Evolutionary conservation across 2,113 vertebrate species (phyloP), one percentile per base, ranked within the genome.

Genomic region (Oncorhynchus kisutch): DNA sequence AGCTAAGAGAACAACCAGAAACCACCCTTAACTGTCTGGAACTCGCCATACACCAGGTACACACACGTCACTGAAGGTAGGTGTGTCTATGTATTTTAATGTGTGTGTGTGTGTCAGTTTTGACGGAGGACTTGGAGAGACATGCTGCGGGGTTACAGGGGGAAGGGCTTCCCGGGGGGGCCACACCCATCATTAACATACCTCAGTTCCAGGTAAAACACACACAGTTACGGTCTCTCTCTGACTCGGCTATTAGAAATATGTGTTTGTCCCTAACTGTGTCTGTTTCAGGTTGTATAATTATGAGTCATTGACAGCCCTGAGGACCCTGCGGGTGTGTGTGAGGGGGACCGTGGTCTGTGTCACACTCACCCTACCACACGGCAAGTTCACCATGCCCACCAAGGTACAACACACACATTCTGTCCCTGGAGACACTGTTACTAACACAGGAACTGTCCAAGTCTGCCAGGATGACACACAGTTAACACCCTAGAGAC

Each of bases 41-140:
- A 27, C 78, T 98, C 85, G 97, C 98, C 51, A 90, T 99, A 88
- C 97, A 99, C 85, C 97, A 99, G 95, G 98, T 98, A 83, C 14
- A 65, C 60, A 74, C 12, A 29, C 60, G 1, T 29, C 16, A 68
- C 27, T 68, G 16, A 34, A 34, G 16, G 27, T 68, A 45, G 14
- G 12, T 70, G n/a, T 70, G n/a, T 70, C 20, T 70, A 45, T 51
- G 69, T 51, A 34, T 69, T 31, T 48, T 20, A 39, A 34, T 69
- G 45, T 70, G 69, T 49, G n/a, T 70, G 68, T 70, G 54, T 62
- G 71, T 22, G 0, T 79, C 75, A 99, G 97, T 99, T 59, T 88
- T 99, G 84, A 98, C 97, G 6, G 89, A 92, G 81, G 98, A 99
- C 90, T 93, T 99, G 5, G 96, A 99, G 90, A 94, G 90, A 67